Evolutionary conservation across 2,113 vertebrate genomes (phyloP).

Genomic region (Fulmarus glacialis): DNA sequence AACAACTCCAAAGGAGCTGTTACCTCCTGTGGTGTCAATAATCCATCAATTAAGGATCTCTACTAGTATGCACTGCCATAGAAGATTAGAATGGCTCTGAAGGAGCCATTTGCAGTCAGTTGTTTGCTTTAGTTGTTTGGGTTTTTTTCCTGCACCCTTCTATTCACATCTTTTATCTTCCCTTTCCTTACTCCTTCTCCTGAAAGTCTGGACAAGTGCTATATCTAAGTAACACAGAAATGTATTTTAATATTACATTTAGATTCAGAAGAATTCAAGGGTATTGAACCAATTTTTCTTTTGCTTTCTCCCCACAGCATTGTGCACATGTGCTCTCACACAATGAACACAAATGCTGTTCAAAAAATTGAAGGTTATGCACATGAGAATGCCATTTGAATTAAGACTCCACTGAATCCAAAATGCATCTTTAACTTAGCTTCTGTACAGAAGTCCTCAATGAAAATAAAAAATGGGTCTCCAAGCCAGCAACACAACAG

Average conservation of each 20-base stretch:
- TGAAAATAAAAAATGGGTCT: background rate
- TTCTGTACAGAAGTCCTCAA: background rate
- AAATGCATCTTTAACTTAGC: background rate
- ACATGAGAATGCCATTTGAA: background rate
- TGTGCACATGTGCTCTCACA: background rate
- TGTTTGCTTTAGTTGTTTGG: background rate
- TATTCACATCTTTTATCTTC: background rate
- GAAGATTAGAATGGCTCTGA: constrained; percentile 16
- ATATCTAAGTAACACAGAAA: background rate
- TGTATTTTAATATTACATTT: background rate
- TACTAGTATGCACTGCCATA: constrained; percentile 17
- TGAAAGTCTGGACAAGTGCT: background rate
- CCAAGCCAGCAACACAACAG: background rate
- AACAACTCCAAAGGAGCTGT: background rate
- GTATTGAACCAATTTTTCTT: background rate
- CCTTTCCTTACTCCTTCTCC: background rate
- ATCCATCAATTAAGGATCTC: constrained; percentile 57
- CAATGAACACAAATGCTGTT: background rate
- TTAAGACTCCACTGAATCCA: background rate
- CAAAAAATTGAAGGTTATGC: background rate
- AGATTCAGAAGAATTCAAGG: background rate
- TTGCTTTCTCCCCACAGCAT: background rate
- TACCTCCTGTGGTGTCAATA: constrained; percentile 51
- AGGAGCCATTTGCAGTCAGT: background rate
- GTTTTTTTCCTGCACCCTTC: background rate